Base-by-base conservation (phyloP, 1,140 invertebrate species). In the Belonocnema kinseyi region DNA sequence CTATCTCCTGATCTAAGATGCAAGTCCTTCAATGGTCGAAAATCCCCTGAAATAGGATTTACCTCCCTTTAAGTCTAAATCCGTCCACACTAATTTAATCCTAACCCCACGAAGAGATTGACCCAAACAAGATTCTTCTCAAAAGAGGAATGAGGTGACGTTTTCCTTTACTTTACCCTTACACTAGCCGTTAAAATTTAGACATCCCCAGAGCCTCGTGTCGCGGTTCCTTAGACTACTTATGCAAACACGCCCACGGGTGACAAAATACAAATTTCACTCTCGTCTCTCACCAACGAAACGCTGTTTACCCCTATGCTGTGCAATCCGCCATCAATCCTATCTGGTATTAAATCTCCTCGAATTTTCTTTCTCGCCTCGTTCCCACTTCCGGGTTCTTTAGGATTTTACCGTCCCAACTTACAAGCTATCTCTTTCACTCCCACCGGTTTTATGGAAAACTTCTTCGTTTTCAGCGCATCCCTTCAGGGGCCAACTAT, bases 301-400 rank as follows among this genome's bases (percentile, higher is more conserved):
- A 40, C 77, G 72, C 77, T 88, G 84, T 89, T 87, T 88, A 88
- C 86, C 83, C 78, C 81, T 81, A 81, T 82, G 72, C 81, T 82
- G 7, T 46, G 40, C 10, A 7, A 71, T 80, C 72, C 72, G 75
- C 74, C 79, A 71, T 89, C 88, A 89, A 89, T 89, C 86, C 80
- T 89, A 89, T 89, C 88, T 89, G 80, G 76, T 89, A 89, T 89
- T 89, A 89, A 89, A 89, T 89, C 88, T 86, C 79, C 82, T 83
- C 83, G 85, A 88, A 88, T 83, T 80, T 76, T 76, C 75, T 84
- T 85, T 83, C 72, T 80, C 78, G 58, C 52, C 74, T 11, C 26
- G 50, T 66, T 46, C 74, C 72, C 80, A 82, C 79, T 80, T 83
- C 73, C 74, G 66, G 50, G 52, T 77, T 79, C 72, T 82, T 80